Base-by-base conservation (phyloP, 2,113 vertebrate species). In the Sander vitreus region DNA sequence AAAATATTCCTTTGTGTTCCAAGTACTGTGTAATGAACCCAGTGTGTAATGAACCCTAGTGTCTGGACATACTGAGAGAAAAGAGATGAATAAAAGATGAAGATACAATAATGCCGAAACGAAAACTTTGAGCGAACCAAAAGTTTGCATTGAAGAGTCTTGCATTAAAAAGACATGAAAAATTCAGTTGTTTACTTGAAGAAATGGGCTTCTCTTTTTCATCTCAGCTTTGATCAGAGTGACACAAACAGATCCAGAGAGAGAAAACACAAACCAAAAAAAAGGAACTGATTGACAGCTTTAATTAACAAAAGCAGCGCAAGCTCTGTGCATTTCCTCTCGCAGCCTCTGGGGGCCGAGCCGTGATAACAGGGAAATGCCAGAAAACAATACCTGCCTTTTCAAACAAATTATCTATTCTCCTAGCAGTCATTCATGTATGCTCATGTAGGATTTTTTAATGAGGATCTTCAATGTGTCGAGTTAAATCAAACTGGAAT, bases 191-290 rank as follows among this genome's bases (percentile, higher is more conserved):
- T 92, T 93, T 93, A 92, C 66, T 93, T 83, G 81, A 86, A 76
- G 84, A 85, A 83, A 65, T 57, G 30, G 85, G 80, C 84, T 84
- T 64, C 75, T 87, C 73, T 90, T 92, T 43, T 85, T 89, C 72
- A 92, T 91, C 76, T 60, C 73, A 0, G 72, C 90, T 95, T 94
- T 95, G 92, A 95, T 95, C 93, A 89, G 73, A 80, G 79, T 89
- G 89, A 93, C 93, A 95, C 80, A 87, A 88, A 87, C 85, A 74
- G 81, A 90, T 90, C 92, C 86, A 62, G 64, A 82, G 86, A 91
- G 92, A 91, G 85, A 87, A 67, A 88, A 86, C 23, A 76, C 65
- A 84, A 82, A 67, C 60, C 83, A 53, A 50, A 71, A 85, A 90
- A 90, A 73, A 87, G 72, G 59, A 78, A 51, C 19, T 93, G 93